Conservation (phyloP, 2,797 vertebrate genomes). For the Protonibea diacanthus region DNA sequence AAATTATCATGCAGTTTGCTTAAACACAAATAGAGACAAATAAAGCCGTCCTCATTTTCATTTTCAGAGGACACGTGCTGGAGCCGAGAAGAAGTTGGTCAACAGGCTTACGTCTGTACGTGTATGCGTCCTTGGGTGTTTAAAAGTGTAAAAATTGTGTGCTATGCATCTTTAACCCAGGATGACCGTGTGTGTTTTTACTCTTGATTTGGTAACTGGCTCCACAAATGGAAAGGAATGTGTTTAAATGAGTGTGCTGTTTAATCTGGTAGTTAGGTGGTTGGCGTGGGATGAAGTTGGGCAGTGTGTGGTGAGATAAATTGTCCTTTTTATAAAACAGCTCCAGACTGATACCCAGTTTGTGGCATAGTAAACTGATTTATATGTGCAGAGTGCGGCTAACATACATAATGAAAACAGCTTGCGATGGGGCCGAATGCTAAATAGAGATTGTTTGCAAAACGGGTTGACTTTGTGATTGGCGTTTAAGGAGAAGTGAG, state of each 20-base stretch:
- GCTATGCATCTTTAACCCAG: slow-evolving; percentile 2
- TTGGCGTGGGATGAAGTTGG: slow-evolving; percentile 22
- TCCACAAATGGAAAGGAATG: slow-evolving; percentile 54
- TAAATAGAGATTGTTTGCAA: slow-evolving; percentile 51
- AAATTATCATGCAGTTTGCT: slow-evolving; percentile 81
- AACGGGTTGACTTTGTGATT: slow-evolving; percentile 47
- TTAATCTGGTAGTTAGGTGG: slow-evolving; percentile 37
- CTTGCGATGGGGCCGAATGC: slow-evolving; percentile 44
- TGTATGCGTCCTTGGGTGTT: slow-evolving; percentile 18
- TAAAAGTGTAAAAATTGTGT: slow-evolving; percentile 17
- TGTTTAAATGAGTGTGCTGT: slow-evolving; percentile 43
- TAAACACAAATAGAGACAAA: slow-evolving; percentile 81
- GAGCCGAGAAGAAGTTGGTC: slow-evolving; percentile 55
- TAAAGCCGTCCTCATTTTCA: slow-evolving; percentile 78
- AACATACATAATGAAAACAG: slow-evolving; percentile 57
- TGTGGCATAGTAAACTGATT: slow-evolving; percentile 63
- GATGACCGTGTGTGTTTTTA: slow-evolving; percentile 2
- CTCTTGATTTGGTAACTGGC: slow-evolving; percentile 31
- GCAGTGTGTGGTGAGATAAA: slow-evolving; percentile 48
- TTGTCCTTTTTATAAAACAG: slow-evolving; percentile 53
- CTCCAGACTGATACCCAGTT: slow-evolving; percentile 46
- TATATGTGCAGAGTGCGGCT: slow-evolving; percentile 56
- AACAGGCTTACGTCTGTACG: slow-evolving; percentile 28
- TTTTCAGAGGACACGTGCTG: slow-evolving; percentile 66
- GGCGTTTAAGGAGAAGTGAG: slow-evolving; percentile 52